Evolutionary conservation across 2,888 invertebrate species (phyloP).

Genomic region (Acanthoscelides obtectus): DNA sequence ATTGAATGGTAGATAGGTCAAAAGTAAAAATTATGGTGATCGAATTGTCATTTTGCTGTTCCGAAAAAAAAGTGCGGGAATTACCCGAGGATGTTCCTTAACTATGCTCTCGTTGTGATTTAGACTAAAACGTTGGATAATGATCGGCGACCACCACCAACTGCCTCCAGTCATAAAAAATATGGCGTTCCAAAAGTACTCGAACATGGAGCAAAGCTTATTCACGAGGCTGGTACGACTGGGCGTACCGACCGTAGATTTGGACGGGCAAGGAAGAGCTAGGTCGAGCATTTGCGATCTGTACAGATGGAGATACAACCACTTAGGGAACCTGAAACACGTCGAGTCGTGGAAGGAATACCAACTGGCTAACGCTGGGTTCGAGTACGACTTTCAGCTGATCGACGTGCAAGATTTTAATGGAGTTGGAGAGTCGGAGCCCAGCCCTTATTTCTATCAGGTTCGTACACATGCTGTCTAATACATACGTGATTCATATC

Average conservation of each 20-base stretch:
- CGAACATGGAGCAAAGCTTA: conserved; percentile 99
- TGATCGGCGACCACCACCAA: conserved; percentile 99
- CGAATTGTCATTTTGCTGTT: no score
- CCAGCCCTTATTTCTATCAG: conserved; percentile 98
- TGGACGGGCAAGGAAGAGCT: conserved; percentile 97
- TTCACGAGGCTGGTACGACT: conserved; percentile 94
- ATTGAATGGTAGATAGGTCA: no score
- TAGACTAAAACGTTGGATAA: conserved; percentile 93
- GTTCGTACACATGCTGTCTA: conserved; percentile 45
- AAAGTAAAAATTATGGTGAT: no score
- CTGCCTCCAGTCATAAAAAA: conserved; percentile 99
- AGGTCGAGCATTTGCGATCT: conserved; percentile 86
- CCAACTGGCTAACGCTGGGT: conserved; percentile 86
- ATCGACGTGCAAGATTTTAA: conserved; percentile 96
- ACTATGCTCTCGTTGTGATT: no score
- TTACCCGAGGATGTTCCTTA: no score
- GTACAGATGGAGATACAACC: conserved; percentile 96
- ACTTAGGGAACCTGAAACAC: conserved; percentile 89
- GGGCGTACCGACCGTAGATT: conserved; percentile 94
- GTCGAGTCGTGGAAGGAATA: conserved; percentile 82
- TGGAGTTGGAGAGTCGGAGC: conserved; percentile 94
- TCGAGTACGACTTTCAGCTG: conserved; percentile 89
- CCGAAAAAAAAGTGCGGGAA: no score
- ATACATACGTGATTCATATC: neutral
- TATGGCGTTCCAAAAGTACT: conserved; percentile 99